Conservation (phyloP, 2,888 invertebrate genomes). For the Dolomedes plantarius region DNA sequence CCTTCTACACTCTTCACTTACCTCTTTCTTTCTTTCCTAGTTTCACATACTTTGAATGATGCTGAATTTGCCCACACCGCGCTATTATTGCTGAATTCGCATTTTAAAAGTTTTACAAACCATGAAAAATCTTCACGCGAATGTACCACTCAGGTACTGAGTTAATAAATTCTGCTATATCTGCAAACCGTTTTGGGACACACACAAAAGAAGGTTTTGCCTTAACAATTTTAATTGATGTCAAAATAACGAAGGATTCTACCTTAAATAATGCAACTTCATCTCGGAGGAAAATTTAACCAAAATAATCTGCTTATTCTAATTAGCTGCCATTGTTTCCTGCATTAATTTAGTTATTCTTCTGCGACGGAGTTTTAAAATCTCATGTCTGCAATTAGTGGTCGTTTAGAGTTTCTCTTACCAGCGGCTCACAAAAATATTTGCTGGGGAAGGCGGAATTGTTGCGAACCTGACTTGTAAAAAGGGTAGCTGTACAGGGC, state of each 20-base stretch:
- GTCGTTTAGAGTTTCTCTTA: not conserved
- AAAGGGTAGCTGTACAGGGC: too few relatives aligned
- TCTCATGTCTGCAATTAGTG: slow-evolving; percentile 43
- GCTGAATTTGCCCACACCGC: too few relatives aligned
- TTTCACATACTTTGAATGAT: too few relatives aligned
- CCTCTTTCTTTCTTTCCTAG: too few relatives aligned
- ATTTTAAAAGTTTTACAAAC: too few relatives aligned
- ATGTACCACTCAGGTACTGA: too few relatives aligned
- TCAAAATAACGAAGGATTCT: slow-evolving; percentile 41
- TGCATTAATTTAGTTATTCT: slow-evolving; percentile 28
- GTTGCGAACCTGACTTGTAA: too few relatives aligned
- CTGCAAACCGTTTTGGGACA: not conserved
- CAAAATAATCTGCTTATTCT: slow-evolving; percentile 69
- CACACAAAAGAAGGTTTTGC: not conserved
- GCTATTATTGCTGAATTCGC: too few relatives aligned
- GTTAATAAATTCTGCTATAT: not conserved
- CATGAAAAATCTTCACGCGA: too few relatives aligned
- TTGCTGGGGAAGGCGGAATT: too few relatives aligned
- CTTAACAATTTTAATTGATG: slow-evolving; percentile 50
- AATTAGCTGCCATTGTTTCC: slow-evolving; percentile 61
- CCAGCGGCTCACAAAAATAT: too few relatives aligned
- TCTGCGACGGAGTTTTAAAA: slow-evolving; percentile 18
- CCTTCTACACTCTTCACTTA: too few relatives aligned
- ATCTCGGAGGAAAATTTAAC: slow-evolving; percentile 31
- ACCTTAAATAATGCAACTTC: slow-evolving; percentile 27